These are phyloP conservation scores for Plectropomus leopardus DNA, from an alignment of 2,113 vertebrate genomes.

Conservation along the genomic window DNA sequence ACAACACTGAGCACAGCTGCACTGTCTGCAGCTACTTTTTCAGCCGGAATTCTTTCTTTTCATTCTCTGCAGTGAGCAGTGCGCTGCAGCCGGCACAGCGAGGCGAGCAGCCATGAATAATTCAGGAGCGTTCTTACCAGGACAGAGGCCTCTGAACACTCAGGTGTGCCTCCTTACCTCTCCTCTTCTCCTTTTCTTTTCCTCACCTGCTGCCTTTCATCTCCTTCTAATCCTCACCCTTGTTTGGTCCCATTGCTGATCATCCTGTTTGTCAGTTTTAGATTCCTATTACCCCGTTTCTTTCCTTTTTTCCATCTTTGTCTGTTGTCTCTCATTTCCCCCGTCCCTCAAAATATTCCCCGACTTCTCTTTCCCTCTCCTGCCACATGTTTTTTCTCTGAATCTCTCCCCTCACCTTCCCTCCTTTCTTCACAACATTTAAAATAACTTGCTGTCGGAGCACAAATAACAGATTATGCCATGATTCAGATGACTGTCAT, in stretches of 20 bases:
- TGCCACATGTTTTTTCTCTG: background rate
- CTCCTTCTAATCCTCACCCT: constrained; percentile 10
- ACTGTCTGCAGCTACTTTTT: background rate
- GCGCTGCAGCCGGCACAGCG: constrained; percentile 31
- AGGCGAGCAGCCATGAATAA: constrained; percentile 66
- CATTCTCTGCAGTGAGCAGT: constrained; percentile 38
- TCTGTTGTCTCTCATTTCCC: background rate
- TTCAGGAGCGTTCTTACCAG: constrained; percentile 49
- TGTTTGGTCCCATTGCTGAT: background rate
- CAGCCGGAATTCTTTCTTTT: background rate
- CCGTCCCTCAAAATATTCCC: no score
- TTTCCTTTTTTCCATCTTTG: background rate
- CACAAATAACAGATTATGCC: constrained; percentile 21
- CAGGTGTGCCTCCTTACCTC: constrained; percentile 46
- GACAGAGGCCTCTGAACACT: constrained; percentile 49
- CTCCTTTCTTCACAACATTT: constrained; percentile 5
- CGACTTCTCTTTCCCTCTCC: background rate
- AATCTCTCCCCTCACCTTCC: background rate
- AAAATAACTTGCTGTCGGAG: constrained; percentile 9
- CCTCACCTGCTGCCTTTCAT: constrained; percentile 15
- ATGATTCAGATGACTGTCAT: background rate
- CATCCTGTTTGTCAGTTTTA: constrained; percentile 26
- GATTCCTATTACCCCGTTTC: background rate
- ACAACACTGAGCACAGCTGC: background rate
- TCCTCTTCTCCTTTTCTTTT: background rate